Conservation (phyloP, 1,140 invertebrate genomes). For the Olivierus martensii region DNA sequence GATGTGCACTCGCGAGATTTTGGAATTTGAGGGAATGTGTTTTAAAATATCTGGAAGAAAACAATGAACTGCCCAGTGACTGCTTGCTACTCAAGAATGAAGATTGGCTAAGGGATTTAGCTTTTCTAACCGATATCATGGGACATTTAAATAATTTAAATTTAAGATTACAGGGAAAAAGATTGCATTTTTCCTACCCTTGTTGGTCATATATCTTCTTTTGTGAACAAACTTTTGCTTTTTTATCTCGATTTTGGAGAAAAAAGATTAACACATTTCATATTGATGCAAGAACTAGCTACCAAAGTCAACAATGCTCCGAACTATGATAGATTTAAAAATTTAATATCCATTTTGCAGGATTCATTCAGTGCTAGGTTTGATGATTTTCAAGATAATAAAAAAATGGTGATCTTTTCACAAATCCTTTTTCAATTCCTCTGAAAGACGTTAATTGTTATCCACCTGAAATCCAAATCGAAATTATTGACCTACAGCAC, state of each 20-base stretch:
- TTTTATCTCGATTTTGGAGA: constrained; percentile 1
- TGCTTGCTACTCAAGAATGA: neutral
- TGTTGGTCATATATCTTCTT: neutral
- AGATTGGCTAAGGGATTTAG: neutral
- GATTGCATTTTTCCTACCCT: neutral
- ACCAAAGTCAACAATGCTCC: constrained; percentile 3
- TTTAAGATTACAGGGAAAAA: neutral
- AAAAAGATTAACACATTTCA: constrained; percentile 6
- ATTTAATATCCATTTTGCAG: neutral
- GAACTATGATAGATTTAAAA: constrained; percentile 2
- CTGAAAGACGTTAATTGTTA: neutral
- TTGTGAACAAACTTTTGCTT: neutral
- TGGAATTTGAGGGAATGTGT: constrained; percentile 25
- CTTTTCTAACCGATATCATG: constrained; percentile 2
- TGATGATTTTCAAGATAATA: neutral
- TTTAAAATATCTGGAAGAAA: constrained; percentile 4
- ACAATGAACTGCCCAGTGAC: neutral
- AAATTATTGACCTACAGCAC: neutral
- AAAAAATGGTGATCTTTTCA: neutral
- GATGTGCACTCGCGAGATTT: neutral
- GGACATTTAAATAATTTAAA: constrained; percentile 6
- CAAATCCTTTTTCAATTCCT: neutral
- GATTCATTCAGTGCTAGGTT: constrained; percentile 1
- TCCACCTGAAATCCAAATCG: neutral
- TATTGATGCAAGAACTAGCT: constrained; percentile 5